phyloP scores from a whole-genome alignment of 2,888 invertebrate genomes.

The Eubasilissa splendida region DNA sequence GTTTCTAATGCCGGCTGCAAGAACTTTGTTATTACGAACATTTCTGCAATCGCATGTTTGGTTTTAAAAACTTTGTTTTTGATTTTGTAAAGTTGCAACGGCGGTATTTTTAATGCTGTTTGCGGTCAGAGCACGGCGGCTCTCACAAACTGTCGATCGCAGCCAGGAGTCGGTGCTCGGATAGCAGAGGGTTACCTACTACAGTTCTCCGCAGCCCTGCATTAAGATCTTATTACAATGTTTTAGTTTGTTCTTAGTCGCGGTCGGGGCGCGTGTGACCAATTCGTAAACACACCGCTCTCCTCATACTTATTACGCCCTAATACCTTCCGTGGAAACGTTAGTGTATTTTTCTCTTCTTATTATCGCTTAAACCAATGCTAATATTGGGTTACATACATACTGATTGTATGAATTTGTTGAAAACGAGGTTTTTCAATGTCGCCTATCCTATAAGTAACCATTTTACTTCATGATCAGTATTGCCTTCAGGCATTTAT shows the following conservation, averaged over 20 bases:
- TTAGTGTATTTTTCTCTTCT: constrained; percentile 29
- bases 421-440: constrained; percentile 31
- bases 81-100: not conserved
- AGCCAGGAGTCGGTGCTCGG: constrained; percentile 21
- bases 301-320: constrained; percentile 40
- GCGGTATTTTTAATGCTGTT: constrained; percentile 38
- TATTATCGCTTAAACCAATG: constrained; percentile 30
- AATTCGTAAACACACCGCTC: constrained; percentile 52
- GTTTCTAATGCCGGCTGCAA: not conserved
- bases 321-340: constrained; percentile 42
- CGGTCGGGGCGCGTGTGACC: constrained; percentile 48
- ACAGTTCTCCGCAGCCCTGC: constrained; percentile 23
- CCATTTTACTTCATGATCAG: no score
- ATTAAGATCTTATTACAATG: constrained; percentile 52
- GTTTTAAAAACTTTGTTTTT: constrained; percentile 27
- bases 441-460: not conserved
- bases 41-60: constrained; percentile 20
- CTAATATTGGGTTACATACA: constrained; percentile 30
- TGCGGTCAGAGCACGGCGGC: constrained; percentile 30
- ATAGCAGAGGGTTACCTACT: constrained; percentile 24
- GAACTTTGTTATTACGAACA: not conserved
- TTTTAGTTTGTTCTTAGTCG: constrained; percentile 53
- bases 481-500: not conserved
- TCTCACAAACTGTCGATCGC: constrained; percentile 30
- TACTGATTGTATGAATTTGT: constrained; percentile 9